phyloP scores from a whole-genome alignment of 2,888 invertebrate species.

The Hemaris fuciformis region DNA sequence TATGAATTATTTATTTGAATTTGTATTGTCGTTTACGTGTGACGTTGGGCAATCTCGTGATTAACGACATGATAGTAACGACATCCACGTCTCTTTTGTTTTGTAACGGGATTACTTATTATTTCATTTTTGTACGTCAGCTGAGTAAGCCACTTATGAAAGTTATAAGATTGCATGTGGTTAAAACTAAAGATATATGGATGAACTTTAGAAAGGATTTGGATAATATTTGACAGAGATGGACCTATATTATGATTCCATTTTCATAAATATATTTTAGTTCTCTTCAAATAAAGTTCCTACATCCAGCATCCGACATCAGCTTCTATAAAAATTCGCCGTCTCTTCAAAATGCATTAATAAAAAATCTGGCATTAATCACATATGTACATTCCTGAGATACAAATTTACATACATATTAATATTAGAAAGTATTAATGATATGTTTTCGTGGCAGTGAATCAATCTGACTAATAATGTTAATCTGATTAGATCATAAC shows the following conservation, averaged over 20 bases:
- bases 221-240: too few species aligned
- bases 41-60: not conserved
- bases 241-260: too few species aligned
- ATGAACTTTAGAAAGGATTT: too few species aligned
- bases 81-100: not conserved
- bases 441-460: conserved; percentile 18
- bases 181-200: too few species aligned
- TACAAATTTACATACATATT: not conserved
- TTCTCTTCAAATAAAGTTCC: too few species aligned
- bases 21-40: not conserved
- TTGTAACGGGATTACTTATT: not conserved
- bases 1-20: not conserved
- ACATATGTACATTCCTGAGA: not conserved
- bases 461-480: conserved; percentile 2
- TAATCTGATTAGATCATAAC: not conserved
- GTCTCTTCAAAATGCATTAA: not conserved
- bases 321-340: too few species aligned
- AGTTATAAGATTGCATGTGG: too few species aligned
- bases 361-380: not conserved
- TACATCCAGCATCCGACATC: too few species aligned
- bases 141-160: too few species aligned
- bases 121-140: too few species aligned
- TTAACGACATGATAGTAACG: not conserved
- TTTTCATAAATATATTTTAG: too few species aligned
- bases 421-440: conserved; percentile 1